Evolutionary conservation across 1,140 invertebrate genomes (phyloP).

Genomic region (Nasonia giraulti): DNA sequence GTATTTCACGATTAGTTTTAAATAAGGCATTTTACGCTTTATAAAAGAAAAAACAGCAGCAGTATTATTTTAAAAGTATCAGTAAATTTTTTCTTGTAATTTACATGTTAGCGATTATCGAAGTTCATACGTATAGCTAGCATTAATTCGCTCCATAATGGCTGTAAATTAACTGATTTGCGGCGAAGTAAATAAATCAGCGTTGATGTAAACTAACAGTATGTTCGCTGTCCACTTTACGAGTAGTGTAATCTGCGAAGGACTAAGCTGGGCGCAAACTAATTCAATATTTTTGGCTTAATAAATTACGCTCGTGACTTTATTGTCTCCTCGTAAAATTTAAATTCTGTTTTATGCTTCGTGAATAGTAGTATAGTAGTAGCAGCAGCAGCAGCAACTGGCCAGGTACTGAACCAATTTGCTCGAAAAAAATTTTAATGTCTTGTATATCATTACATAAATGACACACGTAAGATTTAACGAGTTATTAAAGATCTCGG

Average conservation of each 20-base stretch:
- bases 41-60: no score
- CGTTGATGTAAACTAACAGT: background rate
- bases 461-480: constrained; percentile 48
- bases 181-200: background rate
- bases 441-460: constrained; percentile 33
- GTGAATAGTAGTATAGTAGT: background rate
- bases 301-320: constrained; percentile 31
- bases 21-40: no score
- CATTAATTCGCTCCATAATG: no score
- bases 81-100: no score
- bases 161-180: no score
- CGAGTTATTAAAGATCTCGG: constrained; percentile 47
- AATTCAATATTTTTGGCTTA: constrained; percentile 15
- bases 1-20: background rate
- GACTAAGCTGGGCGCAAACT: background rate
- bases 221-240: background rate
- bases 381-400: background rate
- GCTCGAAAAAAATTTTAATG: constrained; percentile 15
- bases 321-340: constrained; percentile 44
- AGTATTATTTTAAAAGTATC: no score
- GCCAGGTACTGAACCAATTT: constrained; percentile 17
- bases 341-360: constrained; percentile 36
- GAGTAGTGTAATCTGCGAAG: background rate
- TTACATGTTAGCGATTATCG: no score
- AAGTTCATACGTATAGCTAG: no score